Conservation (phyloP, 2,888 invertebrate species). For the Chrysina gloriosa region DNA sequence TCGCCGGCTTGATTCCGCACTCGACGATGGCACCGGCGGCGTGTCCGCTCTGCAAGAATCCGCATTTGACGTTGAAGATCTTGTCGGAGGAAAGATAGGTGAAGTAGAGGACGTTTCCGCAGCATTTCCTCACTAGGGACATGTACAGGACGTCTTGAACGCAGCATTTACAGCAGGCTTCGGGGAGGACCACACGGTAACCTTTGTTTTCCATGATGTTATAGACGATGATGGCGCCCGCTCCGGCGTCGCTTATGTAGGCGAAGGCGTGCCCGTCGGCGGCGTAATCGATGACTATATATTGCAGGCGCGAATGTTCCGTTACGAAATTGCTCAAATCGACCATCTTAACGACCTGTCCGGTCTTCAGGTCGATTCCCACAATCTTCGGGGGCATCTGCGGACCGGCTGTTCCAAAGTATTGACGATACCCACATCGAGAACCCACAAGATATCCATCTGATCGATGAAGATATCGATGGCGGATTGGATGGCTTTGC, state of each 20-base stretch:
- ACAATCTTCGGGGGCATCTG: constrained; percentile 73
- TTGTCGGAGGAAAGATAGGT: constrained; percentile 70
- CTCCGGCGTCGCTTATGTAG: constrained; percentile 67
- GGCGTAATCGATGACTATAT: constrained; percentile 71
- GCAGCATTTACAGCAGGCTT: constrained; percentile 60
- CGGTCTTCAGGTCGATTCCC: constrained; percentile 69
- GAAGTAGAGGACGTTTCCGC: constrained; percentile 68
- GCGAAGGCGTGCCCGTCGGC: constrained; percentile 65
- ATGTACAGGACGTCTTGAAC: constrained; percentile 75
- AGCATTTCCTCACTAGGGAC: constrained; percentile 66
- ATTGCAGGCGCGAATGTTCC: constrained; percentile 66
- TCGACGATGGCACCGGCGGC: constrained; percentile 70
- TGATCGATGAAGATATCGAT: constrained; percentile 74
- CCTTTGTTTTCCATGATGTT: constrained; percentile 67
- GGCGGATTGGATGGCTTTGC: constrained; percentile 77
- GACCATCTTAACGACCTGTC: too few species aligned
- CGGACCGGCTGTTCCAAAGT: constrained; percentile 70
- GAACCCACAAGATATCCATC: constrained; percentile 70
- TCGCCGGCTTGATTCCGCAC: constrained; percentile 70
- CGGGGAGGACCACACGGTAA: constrained; percentile 70
- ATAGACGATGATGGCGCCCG: constrained; percentile 67
- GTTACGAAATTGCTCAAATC: constrained; percentile 67
- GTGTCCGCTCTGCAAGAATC: constrained; percentile 68
- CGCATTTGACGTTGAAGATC: constrained; percentile 70
- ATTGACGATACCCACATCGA: constrained; percentile 72